phyloP scores from a whole-genome alignment of 2,113 vertebrate species.

The Gulo gulo region DNA sequence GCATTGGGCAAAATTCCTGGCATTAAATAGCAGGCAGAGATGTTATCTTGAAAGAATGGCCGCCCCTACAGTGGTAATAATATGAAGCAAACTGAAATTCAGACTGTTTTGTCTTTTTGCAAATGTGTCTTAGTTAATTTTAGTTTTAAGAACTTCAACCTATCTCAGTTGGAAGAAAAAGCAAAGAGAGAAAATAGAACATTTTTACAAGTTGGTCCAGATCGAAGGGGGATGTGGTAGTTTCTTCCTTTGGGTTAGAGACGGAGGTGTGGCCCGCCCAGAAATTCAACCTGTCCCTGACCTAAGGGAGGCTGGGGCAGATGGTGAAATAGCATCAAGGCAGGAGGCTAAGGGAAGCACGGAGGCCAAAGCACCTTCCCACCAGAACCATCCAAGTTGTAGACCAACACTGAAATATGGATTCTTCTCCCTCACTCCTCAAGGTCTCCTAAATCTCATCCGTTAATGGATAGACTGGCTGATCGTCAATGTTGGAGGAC shows the following conservation, averaged over 20 bases:
- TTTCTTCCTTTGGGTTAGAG: background rate
- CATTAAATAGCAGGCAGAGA: background rate
- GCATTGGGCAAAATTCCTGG: background rate
- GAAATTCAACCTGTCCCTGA: background rate
- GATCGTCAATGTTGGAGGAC: background rate
- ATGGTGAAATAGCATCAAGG: background rate
- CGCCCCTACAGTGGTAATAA: background rate
- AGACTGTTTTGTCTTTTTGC: background rate
- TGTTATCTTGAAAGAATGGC: background rate
- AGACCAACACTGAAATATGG: background rate
- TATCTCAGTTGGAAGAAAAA: background rate
- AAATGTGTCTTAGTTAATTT: background rate
- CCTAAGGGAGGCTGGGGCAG: background rate
- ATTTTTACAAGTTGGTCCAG: background rate
- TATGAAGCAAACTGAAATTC: background rate
- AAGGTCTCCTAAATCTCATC: background rate
- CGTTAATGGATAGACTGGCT: background rate
- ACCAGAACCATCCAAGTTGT: background rate
- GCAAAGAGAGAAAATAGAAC: background rate
- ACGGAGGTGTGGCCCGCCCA: background rate
- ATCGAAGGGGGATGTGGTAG: background rate
- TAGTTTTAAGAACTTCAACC: background rate
- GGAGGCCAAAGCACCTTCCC: background rate
- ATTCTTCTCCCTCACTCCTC: background rate
- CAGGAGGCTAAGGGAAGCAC: background rate